Conservation (phyloP, 2,888 invertebrate genomes). For the Mythimna ferrago region DNA sequence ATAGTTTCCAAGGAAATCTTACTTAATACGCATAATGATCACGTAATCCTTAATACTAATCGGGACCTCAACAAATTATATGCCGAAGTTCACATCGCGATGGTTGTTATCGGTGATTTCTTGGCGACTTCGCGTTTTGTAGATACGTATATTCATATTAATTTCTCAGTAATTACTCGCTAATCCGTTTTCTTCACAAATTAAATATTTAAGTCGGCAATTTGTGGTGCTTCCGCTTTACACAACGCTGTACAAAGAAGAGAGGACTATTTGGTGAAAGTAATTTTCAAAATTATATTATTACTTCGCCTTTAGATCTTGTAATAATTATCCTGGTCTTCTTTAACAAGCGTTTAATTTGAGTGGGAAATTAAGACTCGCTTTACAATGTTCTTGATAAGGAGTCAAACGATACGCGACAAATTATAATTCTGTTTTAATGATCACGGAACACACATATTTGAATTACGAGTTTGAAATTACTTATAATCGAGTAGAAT, state of each 20-base stretch:
- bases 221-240: slow-evolving; percentile 85
- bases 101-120: slow-evolving; percentile 57
- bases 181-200: slow-evolving; percentile 86
- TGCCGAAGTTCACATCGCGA: slow-evolving; percentile 68
- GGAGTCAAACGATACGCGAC: slow-evolving; percentile 71
- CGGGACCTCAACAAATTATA: slow-evolving; percentile 74
- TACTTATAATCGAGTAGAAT: slow-evolving; percentile 21
- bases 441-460: slow-evolving; percentile 52
- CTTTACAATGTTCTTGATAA: slow-evolving; percentile 77
- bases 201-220: slow-evolving; percentile 87
- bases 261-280: slow-evolving; percentile 82
- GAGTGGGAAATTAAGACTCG: slow-evolving; percentile 80
- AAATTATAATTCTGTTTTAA: slow-evolving; percentile 69
- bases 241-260: slow-evolving; percentile 80
- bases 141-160: slow-evolving; percentile 68
- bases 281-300: slow-evolving; percentile 87
- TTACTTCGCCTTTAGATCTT: slow-evolving; percentile 86
- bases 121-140: slow-evolving; percentile 59
- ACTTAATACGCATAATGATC: slow-evolving; percentile 85
- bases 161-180: slow-evolving; percentile 79
- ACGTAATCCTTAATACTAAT: slow-evolving; percentile 79
- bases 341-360: slow-evolving; percentile 87
- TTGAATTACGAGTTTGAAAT: slow-evolving; percentile 46
- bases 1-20: slow-evolving; percentile 85
- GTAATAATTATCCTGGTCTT: slow-evolving; percentile 86